phyloP scores from a whole-genome alignment of 2,113 vertebrate species.

The Syngnathoides biaculeatus region DNA sequence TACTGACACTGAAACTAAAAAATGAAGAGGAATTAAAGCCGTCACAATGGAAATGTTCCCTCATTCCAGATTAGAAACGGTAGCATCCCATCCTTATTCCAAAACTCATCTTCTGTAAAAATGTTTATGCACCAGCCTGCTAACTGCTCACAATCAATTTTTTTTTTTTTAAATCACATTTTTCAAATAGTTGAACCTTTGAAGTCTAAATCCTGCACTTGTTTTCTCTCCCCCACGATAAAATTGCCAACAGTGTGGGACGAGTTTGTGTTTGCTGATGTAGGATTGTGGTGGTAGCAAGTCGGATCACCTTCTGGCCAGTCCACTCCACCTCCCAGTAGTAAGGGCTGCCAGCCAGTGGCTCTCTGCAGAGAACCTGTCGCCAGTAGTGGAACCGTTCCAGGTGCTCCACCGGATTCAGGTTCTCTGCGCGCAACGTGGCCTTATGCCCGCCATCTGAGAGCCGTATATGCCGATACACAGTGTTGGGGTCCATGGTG shows the following conservation, averaged over 20 bases:
- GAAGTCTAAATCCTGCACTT: too few relatives aligned
- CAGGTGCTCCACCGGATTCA: slow-evolving; percentile 60
- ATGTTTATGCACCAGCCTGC: too few relatives aligned
- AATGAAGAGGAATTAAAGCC: neutral
- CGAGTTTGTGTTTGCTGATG: neutral
- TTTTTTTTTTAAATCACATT: too few relatives aligned
- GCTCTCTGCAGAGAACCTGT: slow-evolving; percentile 71
- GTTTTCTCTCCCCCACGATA: too few relatives aligned
- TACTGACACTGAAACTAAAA: neutral
- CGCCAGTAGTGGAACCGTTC: slow-evolving; percentile 76
- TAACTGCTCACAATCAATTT: too few relatives aligned
- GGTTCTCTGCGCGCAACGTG: slow-evolving; percentile 57
- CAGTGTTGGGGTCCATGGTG: slow-evolving; percentile 68
- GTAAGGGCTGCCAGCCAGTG: slow-evolving; percentile 69
- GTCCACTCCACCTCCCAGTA: slow-evolving; percentile 80
- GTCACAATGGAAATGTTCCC: neutral
- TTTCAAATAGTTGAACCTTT: too few relatives aligned
- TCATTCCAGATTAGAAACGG: too few relatives aligned
- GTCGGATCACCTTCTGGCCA: slow-evolving; percentile 61
- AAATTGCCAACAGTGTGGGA: too few relatives aligned
- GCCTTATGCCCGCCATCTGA: slow-evolving; percentile 60
- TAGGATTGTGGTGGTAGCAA: neutral
- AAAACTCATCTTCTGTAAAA: too few relatives aligned
- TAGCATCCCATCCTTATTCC: too few relatives aligned
- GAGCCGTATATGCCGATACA: slow-evolving; percentile 65